Base-by-base conservation (phyloP, 2,797 vertebrate genomes). In the Iguana delicatissima region DNA sequence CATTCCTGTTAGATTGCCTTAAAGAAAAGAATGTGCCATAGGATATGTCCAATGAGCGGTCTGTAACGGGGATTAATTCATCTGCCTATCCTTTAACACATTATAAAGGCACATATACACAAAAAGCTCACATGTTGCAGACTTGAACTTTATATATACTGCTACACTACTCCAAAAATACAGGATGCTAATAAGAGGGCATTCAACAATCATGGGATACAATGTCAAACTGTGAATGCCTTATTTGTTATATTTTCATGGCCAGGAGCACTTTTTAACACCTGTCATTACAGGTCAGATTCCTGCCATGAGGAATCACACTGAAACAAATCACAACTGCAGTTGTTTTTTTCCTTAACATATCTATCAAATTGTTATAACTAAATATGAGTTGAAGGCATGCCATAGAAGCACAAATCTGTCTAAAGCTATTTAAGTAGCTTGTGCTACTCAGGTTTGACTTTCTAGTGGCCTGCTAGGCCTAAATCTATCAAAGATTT, bases 351-450 rank as follows among this genome's bases (percentile, higher is more conserved):
- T 46, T 38, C 55, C 87, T 89, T 42, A 91, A 90, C 67, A 9
- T 80, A 94, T 92, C 94, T 93, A 95, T 94, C 94, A 96, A 95
- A 90, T 64, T 89, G 89, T 93, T 94, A 93, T 93, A 94, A 91
- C 90, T 90, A 96, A 95, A 96, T 94, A 93, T 89, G 93, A 96
- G 91, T 81, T 96, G 95, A 97, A 97, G 95, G 96, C 86, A 94
- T 96, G 93, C 89, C 93, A 62, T 86, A 93, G 94, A 88, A 92
- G 86, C 94, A 94, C 91, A 87, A 6, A 95, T 90, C 94, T 95
- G 95, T 96, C 95, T 26, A 95, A 90, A 88, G 72, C 91, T 92
- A 82, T 93, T 95, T 96, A 95, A 94, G 91, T 64, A 42, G 26
- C 18, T 85, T 92, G 38, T 0, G 55, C 73, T 92, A 59, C 79